Evolutionary conservation across 1,140 invertebrate genomes (phyloP).

Genomic region (Drosophila ironensis): DNA sequence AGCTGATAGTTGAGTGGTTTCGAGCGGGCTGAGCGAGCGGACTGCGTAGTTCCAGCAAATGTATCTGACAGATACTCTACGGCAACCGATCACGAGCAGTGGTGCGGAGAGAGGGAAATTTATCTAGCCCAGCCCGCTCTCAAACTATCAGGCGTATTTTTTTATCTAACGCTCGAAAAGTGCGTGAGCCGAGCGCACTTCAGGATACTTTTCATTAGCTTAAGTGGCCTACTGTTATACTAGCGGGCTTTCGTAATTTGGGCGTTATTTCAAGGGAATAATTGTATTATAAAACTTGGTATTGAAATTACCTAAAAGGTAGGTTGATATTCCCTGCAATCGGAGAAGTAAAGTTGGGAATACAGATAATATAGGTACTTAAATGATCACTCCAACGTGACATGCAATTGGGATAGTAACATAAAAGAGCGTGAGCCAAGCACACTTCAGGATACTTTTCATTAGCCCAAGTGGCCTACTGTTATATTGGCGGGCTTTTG

Average conservation of each 20-base stretch:
- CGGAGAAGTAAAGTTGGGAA: too few species aligned
- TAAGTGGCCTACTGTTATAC: background rate
- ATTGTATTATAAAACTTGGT: background rate
- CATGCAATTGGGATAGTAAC: too few species aligned
- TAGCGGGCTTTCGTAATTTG: too few species aligned
- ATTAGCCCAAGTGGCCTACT: background rate
- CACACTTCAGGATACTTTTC: background rate
- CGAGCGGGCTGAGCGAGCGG: conserved; percentile 1
- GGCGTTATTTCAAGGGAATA: too few species aligned
- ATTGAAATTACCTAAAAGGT: background rate
- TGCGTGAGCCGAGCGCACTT: background rate
- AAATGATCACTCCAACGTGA: too few species aligned
- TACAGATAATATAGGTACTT: too few species aligned
- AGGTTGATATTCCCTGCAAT: too few species aligned
- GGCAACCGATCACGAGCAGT: conserved; percentile 39
- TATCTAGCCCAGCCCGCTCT: conserved; percentile 28
- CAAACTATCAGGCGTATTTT: conserved; percentile 11
- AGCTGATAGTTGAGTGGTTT: conserved; percentile 10
- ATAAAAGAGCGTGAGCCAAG: background rate
- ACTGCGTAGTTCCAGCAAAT: conserved; percentile 26
- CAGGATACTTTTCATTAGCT: background rate
- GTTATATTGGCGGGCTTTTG: background rate
- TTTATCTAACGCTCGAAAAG: background rate
- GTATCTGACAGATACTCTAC: conserved; percentile 69
- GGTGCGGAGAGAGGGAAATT: conserved; percentile 1